phyloP scores from a whole-genome alignment of 2,797 vertebrate genomes.

The Lophius americanus region DNA sequence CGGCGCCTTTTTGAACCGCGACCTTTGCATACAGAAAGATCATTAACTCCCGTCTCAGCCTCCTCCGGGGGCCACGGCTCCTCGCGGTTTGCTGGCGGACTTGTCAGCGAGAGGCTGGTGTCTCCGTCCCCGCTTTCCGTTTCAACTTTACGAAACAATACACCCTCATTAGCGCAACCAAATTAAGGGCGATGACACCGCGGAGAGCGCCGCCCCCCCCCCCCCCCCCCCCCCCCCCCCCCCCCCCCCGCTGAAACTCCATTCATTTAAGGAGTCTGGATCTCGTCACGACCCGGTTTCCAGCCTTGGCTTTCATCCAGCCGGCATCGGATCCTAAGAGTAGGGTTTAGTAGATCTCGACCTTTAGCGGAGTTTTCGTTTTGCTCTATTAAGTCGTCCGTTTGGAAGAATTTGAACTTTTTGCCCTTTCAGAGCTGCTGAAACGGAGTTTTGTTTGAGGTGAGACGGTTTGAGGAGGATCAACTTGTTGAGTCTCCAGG shows the following conservation, averaged over 20 bases:
- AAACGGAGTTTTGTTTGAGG: too few relatives aligned
- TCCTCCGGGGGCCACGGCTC: constrained; percentile 49
- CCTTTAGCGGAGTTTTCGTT: background rate
- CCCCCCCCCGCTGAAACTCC: too few relatives aligned
- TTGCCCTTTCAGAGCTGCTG: background rate
- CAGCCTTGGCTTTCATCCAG: background rate
- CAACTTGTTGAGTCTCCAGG: background rate
- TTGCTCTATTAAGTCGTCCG: too few relatives aligned
- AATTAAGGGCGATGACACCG: background rate
- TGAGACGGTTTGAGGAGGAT: background rate
- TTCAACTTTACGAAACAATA: constrained; percentile 24
- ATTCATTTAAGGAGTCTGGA: background rate
- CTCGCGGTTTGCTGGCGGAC: constrained; percentile 18
- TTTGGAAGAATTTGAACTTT: background rate
- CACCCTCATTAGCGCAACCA: background rate
- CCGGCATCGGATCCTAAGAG: too few relatives aligned
- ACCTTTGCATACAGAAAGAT: constrained; percentile 76
- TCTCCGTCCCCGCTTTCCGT: background rate
- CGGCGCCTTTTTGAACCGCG: constrained; percentile 64
- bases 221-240: background rate
- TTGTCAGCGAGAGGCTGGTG: constrained; percentile 31
- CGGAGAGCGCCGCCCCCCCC: background rate
- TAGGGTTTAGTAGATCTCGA: background rate
- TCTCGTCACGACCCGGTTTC: background rate
- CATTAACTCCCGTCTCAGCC: constrained; percentile 70